Conservation (phyloP, 2,888 invertebrate species). For the Copidosoma aretas region DNA sequence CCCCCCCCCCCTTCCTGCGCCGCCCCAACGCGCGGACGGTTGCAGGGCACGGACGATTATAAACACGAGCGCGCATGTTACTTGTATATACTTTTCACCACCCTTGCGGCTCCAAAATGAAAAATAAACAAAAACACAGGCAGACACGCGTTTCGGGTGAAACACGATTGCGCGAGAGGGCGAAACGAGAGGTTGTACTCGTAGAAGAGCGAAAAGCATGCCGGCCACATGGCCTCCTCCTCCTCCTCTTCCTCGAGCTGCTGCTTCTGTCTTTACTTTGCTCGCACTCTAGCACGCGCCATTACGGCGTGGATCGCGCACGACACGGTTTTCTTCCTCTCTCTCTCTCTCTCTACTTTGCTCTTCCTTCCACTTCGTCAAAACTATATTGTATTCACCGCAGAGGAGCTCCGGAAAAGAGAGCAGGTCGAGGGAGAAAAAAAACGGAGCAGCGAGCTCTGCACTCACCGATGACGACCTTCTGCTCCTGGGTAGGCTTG, state of each 20-base stretch:
- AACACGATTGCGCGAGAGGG: background rate
- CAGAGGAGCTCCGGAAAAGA: background rate
- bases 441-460: background rate
- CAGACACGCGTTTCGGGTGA: no score
- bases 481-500: conserved; percentile 2
- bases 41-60: no score
- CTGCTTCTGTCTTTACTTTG: conserved; percentile 1
- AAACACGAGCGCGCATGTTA: no score
- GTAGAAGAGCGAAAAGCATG: background rate
- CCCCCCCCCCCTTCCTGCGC: no score
- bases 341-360: no score
- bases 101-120: no score
- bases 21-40: no score
- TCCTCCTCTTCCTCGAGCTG: conserved; percentile 15
- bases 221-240: conserved; percentile 37
- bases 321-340: background rate
- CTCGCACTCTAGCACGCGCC: conserved; percentile 20
- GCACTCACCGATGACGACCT: conserved; percentile 6
- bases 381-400: background rate
- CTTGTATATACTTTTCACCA: no score
- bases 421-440: background rate
- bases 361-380: background rate
- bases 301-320: conserved; percentile 38
- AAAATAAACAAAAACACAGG: no score
- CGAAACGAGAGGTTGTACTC: no score